Evolutionary conservation across 2,797 vertebrate genomes (phyloP).

Genomic region (Sebastiscus albofasciatus): DNA sequence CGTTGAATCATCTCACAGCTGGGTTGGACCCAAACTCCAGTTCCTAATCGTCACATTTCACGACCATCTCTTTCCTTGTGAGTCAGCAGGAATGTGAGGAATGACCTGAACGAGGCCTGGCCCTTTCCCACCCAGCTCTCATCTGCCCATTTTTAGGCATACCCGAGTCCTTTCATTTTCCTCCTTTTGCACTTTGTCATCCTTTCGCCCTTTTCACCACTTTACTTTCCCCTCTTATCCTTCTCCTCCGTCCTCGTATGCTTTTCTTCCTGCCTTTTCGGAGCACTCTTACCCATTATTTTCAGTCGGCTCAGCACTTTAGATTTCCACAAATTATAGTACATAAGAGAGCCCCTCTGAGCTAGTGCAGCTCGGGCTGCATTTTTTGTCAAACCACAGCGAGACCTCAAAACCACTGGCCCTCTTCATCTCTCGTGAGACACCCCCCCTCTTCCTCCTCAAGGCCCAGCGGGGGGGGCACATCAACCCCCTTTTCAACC

Average conservation of each 20-base stretch:
- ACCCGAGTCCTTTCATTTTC: constrained; percentile 40
- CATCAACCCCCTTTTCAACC: constrained; percentile 39
- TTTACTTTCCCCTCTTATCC: constrained; percentile 15
- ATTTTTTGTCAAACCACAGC: constrained; percentile 66
- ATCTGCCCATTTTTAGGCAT: constrained; percentile 83
- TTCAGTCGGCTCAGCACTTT: constrained; percentile 70
- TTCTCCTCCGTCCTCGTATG: constrained; percentile 24
- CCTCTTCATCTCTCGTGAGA: constrained; percentile 55
- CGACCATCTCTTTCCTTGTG: constrained; percentile 61
- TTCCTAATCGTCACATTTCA: constrained; percentile 42
- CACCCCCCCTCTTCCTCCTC: constrained; percentile 18
- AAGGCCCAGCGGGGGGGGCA: constrained; percentile 18
- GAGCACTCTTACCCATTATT: constrained; percentile 40
- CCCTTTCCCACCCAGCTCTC: constrained; percentile 70
- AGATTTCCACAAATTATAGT: constrained; percentile 74
- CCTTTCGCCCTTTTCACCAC: constrained; percentile 3
- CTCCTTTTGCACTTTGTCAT: constrained; percentile 50
- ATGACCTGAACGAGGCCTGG: constrained; percentile 68
- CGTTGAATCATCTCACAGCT: constrained; percentile 18
- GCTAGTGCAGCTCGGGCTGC: constrained; percentile 45
- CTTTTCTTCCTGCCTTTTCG: constrained; percentile 43
- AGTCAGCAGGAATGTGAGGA: constrained; percentile 84
- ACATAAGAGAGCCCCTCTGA: constrained; percentile 56
- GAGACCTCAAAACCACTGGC: constrained; percentile 65
- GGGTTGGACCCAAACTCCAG: constrained; percentile 25